These are phyloP conservation scores for Baronia brevicornis DNA, from an alignment of 2,888 invertebrate species.

Conservation along the genomic window DNA sequence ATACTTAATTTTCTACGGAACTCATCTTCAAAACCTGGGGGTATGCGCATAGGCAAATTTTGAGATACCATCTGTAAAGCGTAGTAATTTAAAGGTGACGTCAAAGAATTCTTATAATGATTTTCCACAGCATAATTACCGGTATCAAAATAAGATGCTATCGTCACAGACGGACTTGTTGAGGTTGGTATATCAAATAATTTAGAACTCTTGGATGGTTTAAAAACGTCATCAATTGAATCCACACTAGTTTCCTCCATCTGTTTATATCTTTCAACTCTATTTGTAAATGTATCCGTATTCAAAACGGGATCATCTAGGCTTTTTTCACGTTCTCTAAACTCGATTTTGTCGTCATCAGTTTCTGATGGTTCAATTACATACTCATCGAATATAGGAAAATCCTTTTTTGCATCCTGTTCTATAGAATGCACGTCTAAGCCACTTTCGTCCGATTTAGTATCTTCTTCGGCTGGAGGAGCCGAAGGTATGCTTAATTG, in stretches of 20 bases:
- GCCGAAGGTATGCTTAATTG: slow-evolving; percentile 47
- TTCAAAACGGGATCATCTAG: slow-evolving; percentile 35
- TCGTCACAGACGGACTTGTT: slow-evolving; percentile 39
- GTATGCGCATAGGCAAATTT: slow-evolving; percentile 32
- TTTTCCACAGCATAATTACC: slow-evolving; percentile 64
- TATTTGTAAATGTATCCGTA: slow-evolving; percentile 52
- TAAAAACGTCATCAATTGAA: slow-evolving; percentile 20
- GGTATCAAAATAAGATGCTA: slow-evolving; percentile 65
- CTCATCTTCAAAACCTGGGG: slow-evolving; percentile 62
- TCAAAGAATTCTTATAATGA: slow-evolving; percentile 48
- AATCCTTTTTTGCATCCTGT: slow-evolving; percentile 62
- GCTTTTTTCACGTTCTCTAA: slow-evolving; percentile 33
- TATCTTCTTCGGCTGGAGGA: slow-evolving; percentile 49
- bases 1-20: slow-evolving; percentile 31
- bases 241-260: slow-evolving; percentile 32
- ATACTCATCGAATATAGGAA: slow-evolving; percentile 55
- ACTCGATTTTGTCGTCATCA: slow-evolving; percentile 58
- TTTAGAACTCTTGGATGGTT: slow-evolving; percentile 19
- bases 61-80: slow-evolving; percentile 19
- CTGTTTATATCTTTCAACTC: slow-evolving; percentile 55
- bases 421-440: slow-evolving; percentile 63
- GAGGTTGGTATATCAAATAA: slow-evolving; percentile 24
- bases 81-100: slow-evolving; percentile 28
- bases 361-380: slow-evolving; percentile 58
- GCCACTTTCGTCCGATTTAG: slow-evolving; percentile 52